A percentile compares a stretch with the other conserved stretches of the same genome.
phyloP scores from a whole-genome alignment of 2,888 invertebrate species.

The Apomyelois bistriatella region DNA sequence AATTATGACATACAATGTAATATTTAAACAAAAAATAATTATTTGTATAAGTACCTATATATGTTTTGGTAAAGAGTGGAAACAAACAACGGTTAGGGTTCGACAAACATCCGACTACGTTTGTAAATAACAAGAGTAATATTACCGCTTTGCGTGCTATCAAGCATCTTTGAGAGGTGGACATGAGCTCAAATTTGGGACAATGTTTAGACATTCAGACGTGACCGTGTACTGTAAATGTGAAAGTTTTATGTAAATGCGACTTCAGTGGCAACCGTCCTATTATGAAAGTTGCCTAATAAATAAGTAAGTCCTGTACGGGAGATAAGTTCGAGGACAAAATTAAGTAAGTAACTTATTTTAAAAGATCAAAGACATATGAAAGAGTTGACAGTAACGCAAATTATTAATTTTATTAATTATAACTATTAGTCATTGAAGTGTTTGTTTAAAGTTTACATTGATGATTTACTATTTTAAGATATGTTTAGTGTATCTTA shows the following conservation, averaged over 20 bases:
- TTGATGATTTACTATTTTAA: no score
- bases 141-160: conserved; percentile 25
- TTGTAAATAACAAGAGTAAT: conserved; percentile 16
- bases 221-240: conserved; percentile 44
- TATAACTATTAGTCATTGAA: no score
- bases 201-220: conserved; percentile 40
- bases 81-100: background rate
- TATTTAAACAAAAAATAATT: no score
- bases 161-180: conserved; percentile 30
- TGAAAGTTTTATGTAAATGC: conserved; percentile 59
- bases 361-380: background rate
- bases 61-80: background rate
- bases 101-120: conserved; percentile 17
- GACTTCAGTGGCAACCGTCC: conserved; percentile 38
- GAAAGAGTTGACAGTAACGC: background rate
- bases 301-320: conserved; percentile 50
- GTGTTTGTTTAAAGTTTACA: no score
- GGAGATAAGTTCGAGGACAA: conserved; percentile 48
- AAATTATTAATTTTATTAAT: no score
- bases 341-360: conserved; percentile 34
- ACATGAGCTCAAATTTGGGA: conserved; percentile 21
- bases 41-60: background rate
- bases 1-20: no score
- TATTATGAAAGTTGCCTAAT: conserved; percentile 52
- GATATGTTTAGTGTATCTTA: no score